Conservation (phyloP, 2,888 invertebrate genomes). For the Catocala sponsa region DNA sequence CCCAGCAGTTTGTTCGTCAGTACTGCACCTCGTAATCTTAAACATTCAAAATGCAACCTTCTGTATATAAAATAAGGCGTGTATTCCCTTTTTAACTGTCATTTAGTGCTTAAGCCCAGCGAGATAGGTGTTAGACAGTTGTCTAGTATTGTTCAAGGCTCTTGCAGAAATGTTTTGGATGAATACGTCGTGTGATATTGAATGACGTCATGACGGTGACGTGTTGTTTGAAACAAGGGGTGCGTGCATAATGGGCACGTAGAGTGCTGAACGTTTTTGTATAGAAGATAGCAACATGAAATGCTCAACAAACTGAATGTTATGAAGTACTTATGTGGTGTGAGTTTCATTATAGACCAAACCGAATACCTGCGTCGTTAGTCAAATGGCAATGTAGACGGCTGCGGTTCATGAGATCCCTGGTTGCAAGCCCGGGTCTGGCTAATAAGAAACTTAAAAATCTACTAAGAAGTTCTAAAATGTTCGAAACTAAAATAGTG, state of each 20-base stretch:
- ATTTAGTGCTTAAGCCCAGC: constrained; percentile 48
- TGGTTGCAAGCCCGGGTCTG: too few relatives aligned
- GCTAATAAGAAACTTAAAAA: too few relatives aligned
- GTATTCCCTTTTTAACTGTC: constrained; percentile 24
- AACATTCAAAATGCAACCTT: constrained; percentile 40
- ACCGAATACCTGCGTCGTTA: too few relatives aligned
- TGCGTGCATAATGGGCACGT: constrained; percentile 42
- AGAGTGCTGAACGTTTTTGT: constrained; percentile 27
- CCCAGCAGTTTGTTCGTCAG: constrained; percentile 61
- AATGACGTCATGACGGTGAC: constrained; percentile 44
- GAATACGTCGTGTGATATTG: constrained; percentile 54
- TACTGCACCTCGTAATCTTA: constrained; percentile 57
- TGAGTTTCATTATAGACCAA: too few relatives aligned
- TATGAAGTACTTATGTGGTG: too few relatives aligned
- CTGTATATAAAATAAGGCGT: constrained; percentile 27
- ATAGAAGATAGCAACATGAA: constrained; percentile 32
- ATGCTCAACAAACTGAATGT: constrained; percentile 35
- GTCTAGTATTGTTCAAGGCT: constrained; percentile 55
- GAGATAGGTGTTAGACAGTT: constrained; percentile 63
- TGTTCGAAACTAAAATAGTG: too few relatives aligned
- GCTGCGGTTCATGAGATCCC: too few relatives aligned
- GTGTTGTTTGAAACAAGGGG: constrained; percentile 48
- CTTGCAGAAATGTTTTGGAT: constrained; percentile 59
- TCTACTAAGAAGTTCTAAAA: too few relatives aligned
- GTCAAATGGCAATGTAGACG: too few relatives aligned